A percentile compares a stretch with the other conserved stretches of the same genome.
phyloP scores from a whole-genome alignment of 2,797 vertebrate species.

The Gymnopithys bicolor region DNA sequence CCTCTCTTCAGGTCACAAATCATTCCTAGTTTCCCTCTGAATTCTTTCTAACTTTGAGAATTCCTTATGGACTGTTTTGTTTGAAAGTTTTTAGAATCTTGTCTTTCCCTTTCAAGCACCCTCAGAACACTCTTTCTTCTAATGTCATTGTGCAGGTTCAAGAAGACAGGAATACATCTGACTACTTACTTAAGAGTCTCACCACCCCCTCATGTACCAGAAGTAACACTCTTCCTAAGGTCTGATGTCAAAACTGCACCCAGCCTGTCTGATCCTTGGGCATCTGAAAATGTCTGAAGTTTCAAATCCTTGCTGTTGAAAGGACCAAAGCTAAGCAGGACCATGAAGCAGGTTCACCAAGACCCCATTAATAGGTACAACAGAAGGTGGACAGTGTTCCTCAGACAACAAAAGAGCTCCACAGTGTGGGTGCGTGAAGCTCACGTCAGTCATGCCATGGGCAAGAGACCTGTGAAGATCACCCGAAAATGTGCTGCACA shows the following conservation, averaged over 20 bases:
- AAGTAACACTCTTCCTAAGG: neutral
- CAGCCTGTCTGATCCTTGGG: neutral
- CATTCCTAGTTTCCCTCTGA: neutral
- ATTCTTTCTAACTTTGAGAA: slow-evolving; percentile 5
- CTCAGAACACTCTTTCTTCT: neutral
- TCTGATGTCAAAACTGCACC: neutral
- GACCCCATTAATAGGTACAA: neutral
- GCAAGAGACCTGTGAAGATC: neutral
- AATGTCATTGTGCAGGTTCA: neutral
- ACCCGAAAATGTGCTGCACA: neutral
- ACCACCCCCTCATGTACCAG: neutral
- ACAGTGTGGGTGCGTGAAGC: neutral
- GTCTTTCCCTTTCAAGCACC: slow-evolving; percentile 5
- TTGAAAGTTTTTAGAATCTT: neutral
- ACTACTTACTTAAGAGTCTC: slow-evolving; percentile 18
- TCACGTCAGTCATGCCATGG: neutral
- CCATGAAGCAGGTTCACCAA: neutral
- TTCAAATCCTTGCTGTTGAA: neutral
- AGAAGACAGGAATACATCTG: slow-evolving; percentile 24
- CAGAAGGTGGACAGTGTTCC: neutral
- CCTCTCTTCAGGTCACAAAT: neutral
- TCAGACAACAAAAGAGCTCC: neutral
- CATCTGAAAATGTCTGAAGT: neutral
- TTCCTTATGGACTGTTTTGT: neutral
- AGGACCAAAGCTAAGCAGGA: neutral